Evolutionary conservation across 2,797 vertebrate species (phyloP).

Genomic region (Cryptoprocta ferox): DNA sequence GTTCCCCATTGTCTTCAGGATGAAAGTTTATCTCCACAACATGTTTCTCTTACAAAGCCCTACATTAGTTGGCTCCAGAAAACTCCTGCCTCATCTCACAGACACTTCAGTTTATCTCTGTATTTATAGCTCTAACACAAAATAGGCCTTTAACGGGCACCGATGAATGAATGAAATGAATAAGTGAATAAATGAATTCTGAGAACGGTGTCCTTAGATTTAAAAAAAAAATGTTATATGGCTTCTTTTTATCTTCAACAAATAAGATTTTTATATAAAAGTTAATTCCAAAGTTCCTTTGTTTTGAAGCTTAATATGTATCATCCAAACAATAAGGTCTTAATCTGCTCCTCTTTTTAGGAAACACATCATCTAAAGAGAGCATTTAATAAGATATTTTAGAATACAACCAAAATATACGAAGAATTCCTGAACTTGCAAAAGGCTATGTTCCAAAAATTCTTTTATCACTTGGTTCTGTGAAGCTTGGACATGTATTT

Average conservation of each 20-base stretch:
- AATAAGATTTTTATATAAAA: conserved; percentile 15
- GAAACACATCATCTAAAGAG: conserved; percentile 33
- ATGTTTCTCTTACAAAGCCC: neutral
- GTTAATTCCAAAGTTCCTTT: neutral
- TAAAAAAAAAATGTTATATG: neutral
- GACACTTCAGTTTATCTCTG: neutral
- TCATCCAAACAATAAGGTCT: neutral
- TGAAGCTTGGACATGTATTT: conserved; percentile 70
- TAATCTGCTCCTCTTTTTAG: conserved; percentile 42
- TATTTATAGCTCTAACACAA: neutral
- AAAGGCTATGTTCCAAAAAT: conserved; percentile 62
- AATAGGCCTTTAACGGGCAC: neutral
- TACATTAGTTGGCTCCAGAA: neutral
- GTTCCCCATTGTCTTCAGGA: neutral
- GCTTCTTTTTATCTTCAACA: neutral
- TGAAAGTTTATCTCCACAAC: conserved; percentile 8
- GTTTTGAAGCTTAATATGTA: conserved; percentile 30
- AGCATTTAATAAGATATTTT: conserved; percentile 62
- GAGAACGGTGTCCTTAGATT: neutral
- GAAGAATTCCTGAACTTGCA: conserved; percentile 68
- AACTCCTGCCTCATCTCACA: neutral
- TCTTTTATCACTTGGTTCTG: conserved; percentile 67
- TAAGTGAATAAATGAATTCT: neutral
- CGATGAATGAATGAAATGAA: neutral
- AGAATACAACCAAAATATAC: conserved; percentile 49